Evolutionary conservation across 2,888 invertebrate species (phyloP).

Genomic region (Scaptodrosophila latifasciaeformis): DNA sequence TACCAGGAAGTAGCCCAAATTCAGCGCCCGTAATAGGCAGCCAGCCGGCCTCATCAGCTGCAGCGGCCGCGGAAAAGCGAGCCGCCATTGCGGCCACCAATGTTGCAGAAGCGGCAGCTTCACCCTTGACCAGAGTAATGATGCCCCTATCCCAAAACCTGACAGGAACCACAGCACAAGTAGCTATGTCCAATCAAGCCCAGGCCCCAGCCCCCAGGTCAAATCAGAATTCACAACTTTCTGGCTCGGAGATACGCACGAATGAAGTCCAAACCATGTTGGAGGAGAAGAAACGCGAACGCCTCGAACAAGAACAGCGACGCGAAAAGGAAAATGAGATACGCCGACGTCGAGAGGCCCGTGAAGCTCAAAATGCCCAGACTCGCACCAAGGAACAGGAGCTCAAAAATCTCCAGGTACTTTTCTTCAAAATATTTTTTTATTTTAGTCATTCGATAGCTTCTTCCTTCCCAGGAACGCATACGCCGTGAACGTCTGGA

Average conservation of each 20-base stretch:
- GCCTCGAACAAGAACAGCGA: conserved; percentile 90
- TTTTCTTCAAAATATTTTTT: not conserved
- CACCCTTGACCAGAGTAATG: too few species aligned
- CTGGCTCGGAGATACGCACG: conserved; percentile 24
- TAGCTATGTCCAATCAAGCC: not conserved
- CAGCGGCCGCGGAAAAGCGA: not conserved
- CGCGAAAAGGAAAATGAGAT: conserved; percentile 82
- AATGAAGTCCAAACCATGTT: conserved; percentile 45
- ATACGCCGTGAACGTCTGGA: conserved; percentile 89
- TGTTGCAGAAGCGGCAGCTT: not conserved
- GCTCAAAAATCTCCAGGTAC: conserved; percentile 59
- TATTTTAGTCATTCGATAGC: not conserved
- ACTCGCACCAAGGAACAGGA: conserved; percentile 66
- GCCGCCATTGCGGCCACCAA: not conserved
- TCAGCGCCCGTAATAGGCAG: not conserved
- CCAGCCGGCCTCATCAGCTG: too few species aligned
- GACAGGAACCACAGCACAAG: too few species aligned
- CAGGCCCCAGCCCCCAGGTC: not conserved
- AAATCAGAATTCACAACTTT: too few species aligned
- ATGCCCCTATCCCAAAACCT: too few species aligned
- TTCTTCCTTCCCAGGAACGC: conserved; percentile 79
- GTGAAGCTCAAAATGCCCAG: conserved; percentile 80
- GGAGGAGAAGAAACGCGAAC: conserved; percentile 83
- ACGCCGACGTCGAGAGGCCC: conserved; percentile 84
- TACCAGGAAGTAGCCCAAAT: not conserved